Evolutionary conservation across 2,113 vertebrate genomes (phyloP), one percentile per base, ranked within the genome.

Genomic region (Lichenostomus cassidix): DNA sequence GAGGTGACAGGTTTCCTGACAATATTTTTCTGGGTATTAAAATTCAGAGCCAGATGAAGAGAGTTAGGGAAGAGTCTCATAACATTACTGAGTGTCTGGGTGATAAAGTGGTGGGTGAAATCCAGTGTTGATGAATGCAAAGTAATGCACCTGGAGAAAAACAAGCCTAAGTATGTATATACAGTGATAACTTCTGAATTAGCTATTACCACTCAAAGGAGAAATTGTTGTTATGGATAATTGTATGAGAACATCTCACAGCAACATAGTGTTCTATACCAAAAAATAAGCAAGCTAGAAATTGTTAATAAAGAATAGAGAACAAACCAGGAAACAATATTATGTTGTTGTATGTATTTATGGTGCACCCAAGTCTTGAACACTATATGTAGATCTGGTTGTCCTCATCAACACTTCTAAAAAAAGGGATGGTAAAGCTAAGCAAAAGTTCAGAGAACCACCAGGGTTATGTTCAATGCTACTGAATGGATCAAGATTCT

Each of bases 101-200:
- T 93, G 88, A 93, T 90, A 73, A 95, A 96, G 41, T 46, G 71
- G 59, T 73, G 46, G 39, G 62, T 82, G 77, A 91, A 93, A 92
- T 70, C 56, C 78, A 31, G 35, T 37, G 69, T 24, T 91, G 81
- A 95, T 85, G 85, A 94, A 91, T 71, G 56, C 65, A 75, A 87
- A 92, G 58, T 87, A 95, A 92, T 64, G 52, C 78, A 89, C 87
- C 74, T 90, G 78, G 35, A 90, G 82, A 71, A 93, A 95, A 94
- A 91, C 63, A 92, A 94, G 39, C 33, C 29, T 23, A 68, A 91
- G 39, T 89, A 42, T 35, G 42, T 70, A 63, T 35, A 89, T 39
- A 88, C 17, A 83, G 46, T 70, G 49, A 80, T 90, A 86, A 55
- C 85, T 95, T 90, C 75, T 90, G 93, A 95, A 93, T 93, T 94